A percentile compares a stretch with the other conserved stretches of the same genome.
Conservation (phyloP, 2,113 vertebrate species). For the Xerus inauris region DNA sequence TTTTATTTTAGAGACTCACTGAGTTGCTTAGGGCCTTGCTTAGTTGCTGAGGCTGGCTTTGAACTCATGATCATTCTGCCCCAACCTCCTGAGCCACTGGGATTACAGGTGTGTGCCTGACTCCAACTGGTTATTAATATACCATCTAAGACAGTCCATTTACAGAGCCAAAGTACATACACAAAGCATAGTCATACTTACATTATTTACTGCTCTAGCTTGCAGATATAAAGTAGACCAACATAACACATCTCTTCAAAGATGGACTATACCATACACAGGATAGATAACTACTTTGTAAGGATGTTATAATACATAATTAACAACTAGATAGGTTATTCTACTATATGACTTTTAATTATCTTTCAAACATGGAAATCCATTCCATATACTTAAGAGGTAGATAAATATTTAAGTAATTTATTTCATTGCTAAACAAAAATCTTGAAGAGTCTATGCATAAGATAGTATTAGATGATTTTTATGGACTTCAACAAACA, state of each 20-base stretch:
- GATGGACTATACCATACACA: background rate
- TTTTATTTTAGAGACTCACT: too few relatives aligned
- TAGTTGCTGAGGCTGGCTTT: too few relatives aligned
- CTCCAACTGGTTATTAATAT: background rate
- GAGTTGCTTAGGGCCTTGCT: too few relatives aligned
- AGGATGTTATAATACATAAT: background rate
- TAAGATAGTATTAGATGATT: constrained; percentile 31
- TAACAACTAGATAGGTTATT: constrained; percentile 21
- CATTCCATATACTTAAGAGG: background rate
- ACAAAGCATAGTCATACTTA: background rate
- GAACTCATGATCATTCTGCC: too few relatives aligned
- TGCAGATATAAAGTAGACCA: background rate
- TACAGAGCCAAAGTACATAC: background rate
- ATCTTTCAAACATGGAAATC: constrained; percentile 13
- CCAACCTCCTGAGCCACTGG: too few relatives aligned
- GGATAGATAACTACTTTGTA: background rate
- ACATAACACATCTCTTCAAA: background rate
- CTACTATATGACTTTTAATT: constrained; percentile 2
- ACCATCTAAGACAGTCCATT: background rate
- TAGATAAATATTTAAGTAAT: background rate
- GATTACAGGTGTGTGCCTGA: too few relatives aligned
- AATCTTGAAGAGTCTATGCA: background rate
- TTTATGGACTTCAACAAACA: background rate
- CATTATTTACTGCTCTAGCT: background rate
- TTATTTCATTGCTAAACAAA: constrained; percentile 6